Conservation (phyloP, 2,113 vertebrate species). For the Lonchura striata region DNA sequence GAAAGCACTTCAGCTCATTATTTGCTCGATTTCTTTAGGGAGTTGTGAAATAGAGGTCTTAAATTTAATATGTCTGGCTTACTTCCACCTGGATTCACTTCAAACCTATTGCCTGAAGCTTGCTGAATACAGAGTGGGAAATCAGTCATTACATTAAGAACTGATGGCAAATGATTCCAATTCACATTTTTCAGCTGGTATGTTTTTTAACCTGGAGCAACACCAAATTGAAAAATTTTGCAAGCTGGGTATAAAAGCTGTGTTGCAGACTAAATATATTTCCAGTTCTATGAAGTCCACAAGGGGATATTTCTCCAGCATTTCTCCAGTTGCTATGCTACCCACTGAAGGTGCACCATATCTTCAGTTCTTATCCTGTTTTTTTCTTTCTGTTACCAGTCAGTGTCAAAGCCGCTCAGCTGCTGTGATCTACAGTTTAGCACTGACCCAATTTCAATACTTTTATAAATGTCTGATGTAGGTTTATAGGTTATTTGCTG, state of each 20-base stretch:
- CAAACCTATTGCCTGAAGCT: conserved; percentile 71
- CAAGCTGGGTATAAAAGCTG: conserved; percentile 52
- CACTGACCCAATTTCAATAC: not conserved
- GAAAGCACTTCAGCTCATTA: conserved; percentile 72
- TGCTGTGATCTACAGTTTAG: not conserved
- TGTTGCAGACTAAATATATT: conserved; percentile 61
- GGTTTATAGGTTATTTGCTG: not conserved
- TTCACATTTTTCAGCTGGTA: conserved; percentile 71
- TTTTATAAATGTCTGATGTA: not conserved
- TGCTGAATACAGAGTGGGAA: conserved; percentile 70
- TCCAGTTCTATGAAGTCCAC: conserved; percentile 42
- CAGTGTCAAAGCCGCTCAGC: not conserved
- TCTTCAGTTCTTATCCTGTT: not conserved
- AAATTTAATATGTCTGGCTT: conserved; percentile 75
- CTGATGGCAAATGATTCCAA: conserved; percentile 71
- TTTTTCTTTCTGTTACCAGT: not conserved
- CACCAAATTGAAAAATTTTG: conserved; percentile 73
- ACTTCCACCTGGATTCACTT: conserved; percentile 75
- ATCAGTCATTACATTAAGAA: conserved; percentile 76
- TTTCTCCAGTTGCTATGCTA: conserved; percentile 39
- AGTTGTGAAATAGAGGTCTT: conserved; percentile 74
- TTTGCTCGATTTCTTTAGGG: conserved; percentile 76
- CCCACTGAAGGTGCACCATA: not conserved
- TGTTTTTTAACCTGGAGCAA: conserved; percentile 72
- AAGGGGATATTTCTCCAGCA: conserved; percentile 40